Base-by-base conservation (phyloP, 1,140 invertebrate genomes). In the Orius insidiosus region DNA sequence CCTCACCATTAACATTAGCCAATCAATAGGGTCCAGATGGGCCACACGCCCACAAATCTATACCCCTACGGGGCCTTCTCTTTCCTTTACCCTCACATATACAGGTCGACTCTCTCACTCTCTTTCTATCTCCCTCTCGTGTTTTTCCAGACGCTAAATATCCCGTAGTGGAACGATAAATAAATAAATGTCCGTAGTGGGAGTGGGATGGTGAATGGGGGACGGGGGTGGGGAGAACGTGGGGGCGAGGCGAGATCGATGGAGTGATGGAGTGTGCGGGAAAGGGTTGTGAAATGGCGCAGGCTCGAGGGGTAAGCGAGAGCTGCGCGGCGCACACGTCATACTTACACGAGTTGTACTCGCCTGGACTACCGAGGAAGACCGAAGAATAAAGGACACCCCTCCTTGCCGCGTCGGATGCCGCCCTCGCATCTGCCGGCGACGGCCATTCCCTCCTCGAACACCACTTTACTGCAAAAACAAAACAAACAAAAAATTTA, bases 331-430 rank as follows among this genome's bases (percentile, higher is more conserved):
- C 11, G 9, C 11, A 40, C 11, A 18, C 38, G 16, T 15, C 11
- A 40, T 40, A 56, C 55, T 55, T 54, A 56, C 55, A 57, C 46
- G 55, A 57, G 51, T 59, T 68, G 59, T 70, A 80, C 70, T 85
- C 73, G 73, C 82, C 82, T 59, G 82, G 83, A 72, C 81, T 85
- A 63, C 81, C 82, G 63, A 85, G 77, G 72, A 86, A 85, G 65
- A 86, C 82, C 61, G 81, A 85, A 62, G 81, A 85, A 67, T 86
- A 86, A 53, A 86, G 65, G 52, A 76, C 71, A 49, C 74, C 78
- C 62, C 83, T 73, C 66, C 81, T 70, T 60, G 81, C 80, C 47
- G 79, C 81, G 60, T 78, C 76, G 54, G 63, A 68, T 39, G 75
- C 74, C 64, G 75, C 63, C 53, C 69, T 67, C 57, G 75, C 72